Conservation (phyloP, 2,888 invertebrate genomes). For the Pristionchus mayeri region DNA sequence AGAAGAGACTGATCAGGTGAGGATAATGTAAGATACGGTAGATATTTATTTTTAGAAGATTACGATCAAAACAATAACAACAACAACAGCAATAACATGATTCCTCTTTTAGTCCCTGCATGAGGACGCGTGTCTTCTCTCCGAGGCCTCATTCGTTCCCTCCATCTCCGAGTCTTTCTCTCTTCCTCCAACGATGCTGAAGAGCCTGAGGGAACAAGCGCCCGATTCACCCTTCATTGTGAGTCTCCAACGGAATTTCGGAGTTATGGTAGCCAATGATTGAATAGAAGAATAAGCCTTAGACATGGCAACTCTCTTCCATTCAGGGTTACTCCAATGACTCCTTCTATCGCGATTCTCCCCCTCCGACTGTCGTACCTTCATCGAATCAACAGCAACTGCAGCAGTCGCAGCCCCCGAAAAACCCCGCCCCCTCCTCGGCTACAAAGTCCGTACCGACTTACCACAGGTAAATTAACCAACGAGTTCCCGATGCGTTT, state of each 20-base stretch:
- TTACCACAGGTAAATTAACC: not conserved
- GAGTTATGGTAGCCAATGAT: not conserved
- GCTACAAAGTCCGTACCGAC: not conserved
- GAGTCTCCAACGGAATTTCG: not conserved
- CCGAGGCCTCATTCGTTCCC: slow-evolving; percentile 18
- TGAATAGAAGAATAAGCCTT: not conserved
- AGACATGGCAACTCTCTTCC: not conserved
- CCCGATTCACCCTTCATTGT: not conserved
- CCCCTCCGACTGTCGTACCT: not conserved
- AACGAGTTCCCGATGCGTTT: too few relatives aligned
- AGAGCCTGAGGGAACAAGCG: not conserved
- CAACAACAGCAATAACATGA: not conserved
- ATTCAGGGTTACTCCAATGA: slow-evolving; percentile 26
- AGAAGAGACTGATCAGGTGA: slow-evolving; percentile 53
- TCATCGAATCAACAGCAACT: not conserved
- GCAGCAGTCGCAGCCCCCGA: not conserved
- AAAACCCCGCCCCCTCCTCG: not conserved
- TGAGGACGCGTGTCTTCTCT: not conserved
- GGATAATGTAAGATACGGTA: too few relatives aligned
- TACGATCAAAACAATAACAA: not conserved
- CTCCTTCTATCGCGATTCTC: slow-evolving; percentile 19
- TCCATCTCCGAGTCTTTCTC: slow-evolving; percentile 44
- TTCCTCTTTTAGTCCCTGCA: not conserved
- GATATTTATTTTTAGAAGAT: too few relatives aligned
- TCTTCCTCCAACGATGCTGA: not conserved